Conservation (phyloP, 2,888 invertebrate genomes). For the Oscheius sp. region DNA sequence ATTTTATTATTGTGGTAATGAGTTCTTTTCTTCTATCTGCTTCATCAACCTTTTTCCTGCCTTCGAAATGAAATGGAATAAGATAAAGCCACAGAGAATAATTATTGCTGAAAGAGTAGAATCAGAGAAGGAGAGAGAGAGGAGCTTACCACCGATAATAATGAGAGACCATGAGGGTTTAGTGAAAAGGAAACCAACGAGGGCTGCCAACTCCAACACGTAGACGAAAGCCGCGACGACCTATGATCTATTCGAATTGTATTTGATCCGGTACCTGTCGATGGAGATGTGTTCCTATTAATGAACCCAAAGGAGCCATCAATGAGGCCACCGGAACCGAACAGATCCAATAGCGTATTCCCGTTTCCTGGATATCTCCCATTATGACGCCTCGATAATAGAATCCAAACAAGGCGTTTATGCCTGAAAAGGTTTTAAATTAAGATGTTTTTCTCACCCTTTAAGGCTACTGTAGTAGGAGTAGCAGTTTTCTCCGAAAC, state of each 20-base stretch:
- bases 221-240: constrained; percentile 28
- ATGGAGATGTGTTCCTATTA: constrained; percentile 66
- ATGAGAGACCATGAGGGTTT: constrained; percentile 33
- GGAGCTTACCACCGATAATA: neutral
- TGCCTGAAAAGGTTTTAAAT: constrained; percentile 36
- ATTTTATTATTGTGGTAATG: neutral
- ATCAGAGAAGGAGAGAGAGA: neutral
- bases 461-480: constrained; percentile 69
- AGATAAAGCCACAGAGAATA: constrained; percentile 18
- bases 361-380: constrained; percentile 57
- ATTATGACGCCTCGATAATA: constrained; percentile 64
- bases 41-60: constrained; percentile 15
- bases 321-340: constrained; percentile 54
- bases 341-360: constrained; percentile 55
- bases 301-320: constrained; percentile 61
- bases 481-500: constrained; percentile 69
- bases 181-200: constrained; percentile 25
- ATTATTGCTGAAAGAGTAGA: constrained; percentile 17
- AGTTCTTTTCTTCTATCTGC: constrained; percentile 30
- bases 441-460: constrained; percentile 51
- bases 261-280: constrained; percentile 41
- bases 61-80: constrained; percentile 21
- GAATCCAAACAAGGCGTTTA: constrained; percentile 60
- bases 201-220: constrained; percentile 13
- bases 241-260: constrained; percentile 16